These are phyloP conservation scores for Syngnathus floridae DNA, from an alignment of 2,113 vertebrate species.

Conservation along the genomic window DNA sequence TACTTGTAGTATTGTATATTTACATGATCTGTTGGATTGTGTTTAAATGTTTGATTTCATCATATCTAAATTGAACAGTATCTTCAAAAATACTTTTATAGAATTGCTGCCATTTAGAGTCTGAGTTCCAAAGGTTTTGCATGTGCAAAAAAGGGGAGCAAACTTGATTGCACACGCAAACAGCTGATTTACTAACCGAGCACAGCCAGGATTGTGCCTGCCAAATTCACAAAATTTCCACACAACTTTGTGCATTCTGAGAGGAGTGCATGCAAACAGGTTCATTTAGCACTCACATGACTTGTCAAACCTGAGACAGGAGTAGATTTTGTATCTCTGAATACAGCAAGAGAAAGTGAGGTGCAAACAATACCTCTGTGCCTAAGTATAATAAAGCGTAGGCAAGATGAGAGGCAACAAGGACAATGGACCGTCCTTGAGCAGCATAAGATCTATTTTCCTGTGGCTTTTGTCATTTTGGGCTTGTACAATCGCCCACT, in stretches of 20 bases:
- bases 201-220: not conserved
- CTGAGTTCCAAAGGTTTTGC: slow-evolving; percentile 8
- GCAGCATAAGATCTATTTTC: too few relatives aligned
- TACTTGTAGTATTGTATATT: not conserved
- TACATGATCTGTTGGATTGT: not conserved
- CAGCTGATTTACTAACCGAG: too few relatives aligned
- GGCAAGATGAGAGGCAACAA: too few relatives aligned
- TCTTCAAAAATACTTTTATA: slow-evolving; percentile 13
- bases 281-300: not conserved
- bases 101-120: slow-evolving; percentile 33
- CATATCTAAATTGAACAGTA: not conserved
- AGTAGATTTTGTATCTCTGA: too few relatives aligned
- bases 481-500: too few relatives aligned
- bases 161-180: too few relatives aligned
- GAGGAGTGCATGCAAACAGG: not conserved
- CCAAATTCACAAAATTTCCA: not conserved
- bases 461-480: too few relatives aligned
- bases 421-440: too few relatives aligned
- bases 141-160: not conserved
- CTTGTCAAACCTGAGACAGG: not conserved
- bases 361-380: too few relatives aligned
- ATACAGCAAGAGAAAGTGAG: too few relatives aligned
- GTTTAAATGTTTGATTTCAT: not conserved
- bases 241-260: not conserved
- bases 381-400: too few relatives aligned